Percentiles rank a stretch among this genome's conserved stretches.
These are phyloP conservation scores for Stenichneumon culpator DNA, from an alignment of 2,888 invertebrate species.

Conservation along the genomic window DNA sequence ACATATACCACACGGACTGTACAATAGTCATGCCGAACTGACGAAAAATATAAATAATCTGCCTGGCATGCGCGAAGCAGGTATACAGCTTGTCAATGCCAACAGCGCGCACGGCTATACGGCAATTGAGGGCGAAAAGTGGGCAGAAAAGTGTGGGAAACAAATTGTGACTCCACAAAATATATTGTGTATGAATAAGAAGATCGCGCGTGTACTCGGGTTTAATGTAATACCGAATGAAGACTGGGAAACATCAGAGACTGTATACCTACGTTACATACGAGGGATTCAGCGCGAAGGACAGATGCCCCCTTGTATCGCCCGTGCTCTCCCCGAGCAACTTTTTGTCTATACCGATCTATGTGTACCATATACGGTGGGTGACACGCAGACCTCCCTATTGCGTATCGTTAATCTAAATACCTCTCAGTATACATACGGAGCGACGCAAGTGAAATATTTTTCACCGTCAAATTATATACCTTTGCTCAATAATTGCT, in stretches of 20 bases:
- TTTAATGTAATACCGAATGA: background rate
- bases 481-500: slow-evolving; percentile 43
- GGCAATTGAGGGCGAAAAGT: background rate
- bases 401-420: slow-evolving; percentile 45
- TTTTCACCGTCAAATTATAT: slow-evolving; percentile 53
- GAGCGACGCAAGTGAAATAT: slow-evolving; percentile 12
- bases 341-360: slow-evolving; percentile 43
- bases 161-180: background rate
- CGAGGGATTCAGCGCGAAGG: slow-evolving; percentile 6
- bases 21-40: slow-evolving; percentile 13
- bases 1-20: background rate
- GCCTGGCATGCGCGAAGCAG: background rate
- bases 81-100: background rate
- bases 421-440: slow-evolving; percentile 35
- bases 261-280: background rate
- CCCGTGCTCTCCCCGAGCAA: background rate
- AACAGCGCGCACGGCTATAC: background rate
- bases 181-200: background rate
- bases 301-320: background rate
- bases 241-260: background rate
- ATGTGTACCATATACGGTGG: slow-evolving; percentile 39
- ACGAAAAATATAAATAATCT: slow-evolving; percentile 34
- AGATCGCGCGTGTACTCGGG: background rate
- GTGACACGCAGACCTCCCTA: slow-evolving; percentile 40
- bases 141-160: background rate